A percentile compares a stretch with the other conserved stretches of the same genome.
Evolutionary conservation across 1,140 invertebrate species (phyloP).

Genomic region (Atta texana): DNA sequence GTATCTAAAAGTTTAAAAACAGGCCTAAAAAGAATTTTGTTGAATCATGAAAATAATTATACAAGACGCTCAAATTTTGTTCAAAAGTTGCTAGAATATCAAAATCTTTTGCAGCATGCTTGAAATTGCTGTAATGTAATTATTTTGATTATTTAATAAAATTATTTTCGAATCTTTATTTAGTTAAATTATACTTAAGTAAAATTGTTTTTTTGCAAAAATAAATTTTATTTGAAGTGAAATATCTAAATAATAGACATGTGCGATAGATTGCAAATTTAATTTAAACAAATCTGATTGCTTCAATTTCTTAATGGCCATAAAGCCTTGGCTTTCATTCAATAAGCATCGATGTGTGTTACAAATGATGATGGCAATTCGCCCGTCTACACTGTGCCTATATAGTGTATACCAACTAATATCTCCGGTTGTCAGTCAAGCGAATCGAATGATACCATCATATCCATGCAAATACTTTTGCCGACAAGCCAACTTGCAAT

Average conservation of each 20-base stretch:
- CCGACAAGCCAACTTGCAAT: slow-evolving; percentile 49
- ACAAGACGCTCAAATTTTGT: too few relatives aligned
- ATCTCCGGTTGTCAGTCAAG: slow-evolving; percentile 39
- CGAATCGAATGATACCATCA: slow-evolving; percentile 47
- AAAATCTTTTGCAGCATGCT: too few relatives aligned
- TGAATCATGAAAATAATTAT: too few relatives aligned
- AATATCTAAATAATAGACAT: background rate
- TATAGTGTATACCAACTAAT: slow-evolving; percentile 17
- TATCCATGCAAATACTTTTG: slow-evolving; percentile 53
- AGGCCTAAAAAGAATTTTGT: too few relatives aligned
- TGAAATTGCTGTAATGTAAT: too few relatives aligned
- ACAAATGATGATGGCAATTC: slow-evolving; percentile 9
- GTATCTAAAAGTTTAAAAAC: too few relatives aligned
- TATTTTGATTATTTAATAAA: too few relatives aligned
- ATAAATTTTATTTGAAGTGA: too few relatives aligned
- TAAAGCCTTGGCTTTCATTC: background rate
- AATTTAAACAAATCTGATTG: slow-evolving; percentile 12
- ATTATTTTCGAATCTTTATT: too few relatives aligned
- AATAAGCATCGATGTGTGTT: background rate
- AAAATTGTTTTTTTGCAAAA: too few relatives aligned
- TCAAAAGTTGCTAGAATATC: too few relatives aligned
- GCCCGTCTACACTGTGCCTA: background rate
- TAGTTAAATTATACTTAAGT: too few relatives aligned
- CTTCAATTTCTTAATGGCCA: background rate
- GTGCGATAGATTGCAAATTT: background rate